Evolutionary conservation across 1,140 invertebrate genomes (phyloP).

Genomic region (Danaus melanippus): DNA sequence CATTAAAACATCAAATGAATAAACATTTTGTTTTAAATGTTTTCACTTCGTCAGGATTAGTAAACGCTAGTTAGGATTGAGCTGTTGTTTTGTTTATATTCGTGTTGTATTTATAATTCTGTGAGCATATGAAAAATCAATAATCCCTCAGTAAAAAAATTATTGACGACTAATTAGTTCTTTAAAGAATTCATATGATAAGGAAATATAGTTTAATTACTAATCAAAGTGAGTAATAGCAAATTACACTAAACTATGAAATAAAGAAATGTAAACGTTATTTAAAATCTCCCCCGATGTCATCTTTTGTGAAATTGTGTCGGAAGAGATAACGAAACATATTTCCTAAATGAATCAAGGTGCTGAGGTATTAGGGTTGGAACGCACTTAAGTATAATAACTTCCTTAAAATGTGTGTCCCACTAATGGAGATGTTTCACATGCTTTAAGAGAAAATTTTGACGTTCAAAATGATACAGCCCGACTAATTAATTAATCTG

Average conservation of each 20-base stretch:
- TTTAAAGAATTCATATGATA: conserved; percentile 1
- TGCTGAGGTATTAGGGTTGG: neutral
- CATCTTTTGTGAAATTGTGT: neutral
- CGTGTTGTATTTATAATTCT: conserved; percentile 9
- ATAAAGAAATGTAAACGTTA: too few relatives aligned
- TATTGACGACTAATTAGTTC: neutral
- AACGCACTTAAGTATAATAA: too few relatives aligned
- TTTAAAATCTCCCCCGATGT: too few relatives aligned
- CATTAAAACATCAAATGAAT: conserved; percentile 15
- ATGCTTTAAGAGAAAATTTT: too few relatives aligned
- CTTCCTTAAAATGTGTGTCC: too few relatives aligned
- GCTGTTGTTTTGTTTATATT: too few relatives aligned
- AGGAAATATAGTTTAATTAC: neutral
- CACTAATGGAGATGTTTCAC: too few relatives aligned
- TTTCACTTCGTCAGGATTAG: conserved; percentile 3
- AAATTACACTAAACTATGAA: neutral
- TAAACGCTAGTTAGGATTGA: too few relatives aligned
- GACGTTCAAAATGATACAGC: too few relatives aligned
- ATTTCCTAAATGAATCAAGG: conserved; percentile 7
- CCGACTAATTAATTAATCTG: too few relatives aligned
- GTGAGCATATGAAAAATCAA: neutral
- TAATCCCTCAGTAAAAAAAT: too few relatives aligned
- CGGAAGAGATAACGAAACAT: conserved; percentile 6
- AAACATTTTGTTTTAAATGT: conserved; percentile 7
- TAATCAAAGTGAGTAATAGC: neutral